Percentiles rank a stretch among this genome's conserved stretches.
phyloP scores from a whole-genome alignment of 2,888 invertebrate genomes.

The Hirtodrosophila confusa region DNA sequence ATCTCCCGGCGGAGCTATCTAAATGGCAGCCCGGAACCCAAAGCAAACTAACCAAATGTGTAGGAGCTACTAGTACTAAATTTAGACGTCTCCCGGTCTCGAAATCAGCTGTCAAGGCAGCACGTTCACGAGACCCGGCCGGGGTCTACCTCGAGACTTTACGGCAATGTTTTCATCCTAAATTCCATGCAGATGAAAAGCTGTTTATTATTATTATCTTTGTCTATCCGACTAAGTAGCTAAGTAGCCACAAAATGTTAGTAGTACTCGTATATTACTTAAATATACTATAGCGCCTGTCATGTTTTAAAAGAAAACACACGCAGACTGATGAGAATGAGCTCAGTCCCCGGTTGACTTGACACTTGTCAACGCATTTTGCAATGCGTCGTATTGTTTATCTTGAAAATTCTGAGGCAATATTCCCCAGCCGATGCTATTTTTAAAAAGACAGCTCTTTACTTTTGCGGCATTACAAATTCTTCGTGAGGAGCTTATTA shows the following conservation, averaged over 20 bases:
- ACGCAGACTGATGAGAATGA: constrained; percentile 18
- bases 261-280: constrained; percentile 44
- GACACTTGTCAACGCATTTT: constrained; percentile 58
- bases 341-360: constrained; percentile 37
- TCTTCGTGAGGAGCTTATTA: constrained; percentile 14
- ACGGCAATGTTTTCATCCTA: constrained; percentile 48
- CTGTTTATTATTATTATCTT: constrained; percentile 72
- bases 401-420: constrained; percentile 42
- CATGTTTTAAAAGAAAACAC: constrained; percentile 37
- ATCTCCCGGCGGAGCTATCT: constrained; percentile 54
- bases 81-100: constrained; percentile 56
- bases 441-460: constrained; percentile 30
- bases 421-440: constrained; percentile 21
- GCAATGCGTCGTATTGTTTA: constrained; percentile 60
- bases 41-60: constrained; percentile 55
- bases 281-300: constrained; percentile 43
- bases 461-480: constrained; percentile 30
- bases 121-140: constrained; percentile 69
- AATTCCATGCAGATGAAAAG: constrained; percentile 55
- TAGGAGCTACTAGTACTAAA: constrained; percentile 49
- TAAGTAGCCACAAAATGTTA: constrained; percentile 41
- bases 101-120: constrained; percentile 42
- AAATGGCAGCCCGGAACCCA: constrained; percentile 34
- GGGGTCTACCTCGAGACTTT: constrained; percentile 22
- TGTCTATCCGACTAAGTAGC: constrained; percentile 23